Percentiles rank a stretch among this genome's conserved stretches.
Conservation (phyloP, 2,113 vertebrate genomes). For the Bufo bufo region DNA sequence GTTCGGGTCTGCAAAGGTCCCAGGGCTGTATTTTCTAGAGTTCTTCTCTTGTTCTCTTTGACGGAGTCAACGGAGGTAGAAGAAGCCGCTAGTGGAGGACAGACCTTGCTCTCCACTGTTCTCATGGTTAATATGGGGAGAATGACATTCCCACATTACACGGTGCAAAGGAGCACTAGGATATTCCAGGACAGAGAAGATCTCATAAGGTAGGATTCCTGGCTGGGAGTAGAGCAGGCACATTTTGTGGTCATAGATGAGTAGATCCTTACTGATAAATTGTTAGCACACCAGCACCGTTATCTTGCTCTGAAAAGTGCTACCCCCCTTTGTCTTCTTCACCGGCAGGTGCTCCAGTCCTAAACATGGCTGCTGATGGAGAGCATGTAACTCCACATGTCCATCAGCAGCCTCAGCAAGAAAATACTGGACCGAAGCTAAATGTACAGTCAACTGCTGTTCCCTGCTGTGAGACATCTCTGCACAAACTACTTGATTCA, state of each 20-base stretch:
- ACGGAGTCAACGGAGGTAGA: constrained; percentile 87
- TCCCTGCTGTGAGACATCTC: no score
- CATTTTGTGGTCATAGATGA: not conserved
- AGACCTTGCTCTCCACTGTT: constrained; percentile 85
- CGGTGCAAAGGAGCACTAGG: constrained; percentile 72
- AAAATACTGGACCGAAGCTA: no score
- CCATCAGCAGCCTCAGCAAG: no score
- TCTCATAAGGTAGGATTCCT: constrained; percentile 79
- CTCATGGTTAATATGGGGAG: constrained; percentile 87
- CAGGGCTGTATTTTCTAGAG: constrained; percentile 84
- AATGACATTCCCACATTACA: constrained; percentile 84
- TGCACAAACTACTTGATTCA: no score
- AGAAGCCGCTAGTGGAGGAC: constrained; percentile 83
- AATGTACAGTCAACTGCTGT: no score
- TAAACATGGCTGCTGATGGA: no score
- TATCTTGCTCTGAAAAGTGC: no score
- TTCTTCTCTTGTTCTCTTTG: constrained; percentile 88
- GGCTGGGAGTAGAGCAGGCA: not conserved
- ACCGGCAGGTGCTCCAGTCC: no score
- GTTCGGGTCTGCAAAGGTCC: constrained; percentile 76
- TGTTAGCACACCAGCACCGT: no score
- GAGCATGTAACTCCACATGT: no score
- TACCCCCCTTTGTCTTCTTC: no score
- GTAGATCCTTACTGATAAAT: no score
- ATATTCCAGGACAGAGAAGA: constrained; percentile 90